A percentile compares a stretch with the other conserved stretches of the same genome.
Conservation (phyloP, 2,797 vertebrate species). For the Erethizon dorsatum region DNA sequence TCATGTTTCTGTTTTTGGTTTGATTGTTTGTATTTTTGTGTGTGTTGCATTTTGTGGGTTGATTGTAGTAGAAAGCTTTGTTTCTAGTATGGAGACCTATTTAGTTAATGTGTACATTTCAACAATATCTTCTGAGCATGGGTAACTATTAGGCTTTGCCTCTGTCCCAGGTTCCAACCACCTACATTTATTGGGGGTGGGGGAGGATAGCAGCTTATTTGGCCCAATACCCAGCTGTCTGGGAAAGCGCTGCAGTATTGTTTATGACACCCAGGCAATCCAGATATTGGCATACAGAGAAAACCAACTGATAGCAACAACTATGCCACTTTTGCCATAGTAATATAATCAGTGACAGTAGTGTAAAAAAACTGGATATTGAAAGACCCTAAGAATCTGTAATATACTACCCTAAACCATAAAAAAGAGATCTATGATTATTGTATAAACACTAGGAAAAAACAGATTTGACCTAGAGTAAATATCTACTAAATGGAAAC, state of each 20-base stretch:
- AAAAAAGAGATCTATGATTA: background rate
- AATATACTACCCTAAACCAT: background rate
- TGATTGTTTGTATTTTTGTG: background rate
- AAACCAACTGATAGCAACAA: background rate
- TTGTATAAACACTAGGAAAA: background rate
- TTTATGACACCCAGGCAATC: background rate
- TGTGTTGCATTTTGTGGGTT: background rate
- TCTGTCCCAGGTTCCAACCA: background rate
- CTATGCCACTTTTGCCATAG: background rate
- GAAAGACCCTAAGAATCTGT: background rate
- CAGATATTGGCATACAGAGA: background rate
- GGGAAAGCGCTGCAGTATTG: background rate
- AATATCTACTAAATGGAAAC: background rate
- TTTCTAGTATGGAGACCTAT: background rate
- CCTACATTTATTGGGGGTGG: background rate
- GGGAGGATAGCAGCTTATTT: background rate
- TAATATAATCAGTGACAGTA: background rate
- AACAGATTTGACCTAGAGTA: background rate
- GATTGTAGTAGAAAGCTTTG: background rate
- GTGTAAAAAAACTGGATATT: background rate
- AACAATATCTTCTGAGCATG: background rate
- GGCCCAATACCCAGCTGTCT: background rate
- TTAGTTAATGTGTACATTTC: background rate
- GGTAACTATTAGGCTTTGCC: background rate
- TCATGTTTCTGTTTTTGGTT: background rate